Evolutionary conservation across 1,140 invertebrate genomes (phyloP).

Genomic region (Rhagoletis zephyria): DNA sequence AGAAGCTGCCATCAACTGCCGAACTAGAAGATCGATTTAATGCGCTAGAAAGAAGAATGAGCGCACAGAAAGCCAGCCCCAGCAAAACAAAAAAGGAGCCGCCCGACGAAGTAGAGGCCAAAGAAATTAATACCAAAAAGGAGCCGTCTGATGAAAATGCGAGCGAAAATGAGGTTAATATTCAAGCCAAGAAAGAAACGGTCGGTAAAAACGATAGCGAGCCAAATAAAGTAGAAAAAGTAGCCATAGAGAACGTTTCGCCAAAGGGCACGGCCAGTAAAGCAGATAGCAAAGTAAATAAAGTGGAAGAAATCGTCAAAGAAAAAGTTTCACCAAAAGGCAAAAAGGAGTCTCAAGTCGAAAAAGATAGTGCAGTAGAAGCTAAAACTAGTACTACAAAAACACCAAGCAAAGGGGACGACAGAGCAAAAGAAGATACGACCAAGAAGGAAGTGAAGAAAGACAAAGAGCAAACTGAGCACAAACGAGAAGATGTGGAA

Average conservation of each 20-base stretch:
- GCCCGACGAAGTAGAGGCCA: constrained; percentile 59
- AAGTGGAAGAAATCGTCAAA: neutral
- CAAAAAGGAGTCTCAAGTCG: neutral
- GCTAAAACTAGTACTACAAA: neutral
- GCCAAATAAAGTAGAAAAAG: neutral
- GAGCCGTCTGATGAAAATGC: neutral
- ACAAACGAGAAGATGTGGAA: too few relatives aligned
- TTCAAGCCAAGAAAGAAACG: neutral
- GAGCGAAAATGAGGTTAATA: neutral
- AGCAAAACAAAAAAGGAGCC: constrained; percentile 65
- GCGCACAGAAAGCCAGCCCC: constrained; percentile 65
- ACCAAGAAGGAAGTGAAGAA: neutral
- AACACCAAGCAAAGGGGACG: too few relatives aligned
- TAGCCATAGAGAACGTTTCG: neutral
- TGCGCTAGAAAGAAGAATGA: constrained; percentile 66
- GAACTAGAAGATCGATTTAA: constrained; percentile 69
- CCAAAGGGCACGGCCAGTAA: neutral
- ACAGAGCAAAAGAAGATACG: neutral
- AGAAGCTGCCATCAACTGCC: constrained; percentile 68
- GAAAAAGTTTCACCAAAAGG: neutral
- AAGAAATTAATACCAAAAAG: neutral
- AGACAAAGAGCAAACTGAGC: too few relatives aligned
- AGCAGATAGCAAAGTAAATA: too few relatives aligned
- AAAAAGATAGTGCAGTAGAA: neutral
- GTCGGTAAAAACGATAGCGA: neutral